These are phyloP conservation scores for Ceratosolen fusciceps DNA, from an alignment of 1,140 invertebrate species.

Conservation along the genomic window DNA sequence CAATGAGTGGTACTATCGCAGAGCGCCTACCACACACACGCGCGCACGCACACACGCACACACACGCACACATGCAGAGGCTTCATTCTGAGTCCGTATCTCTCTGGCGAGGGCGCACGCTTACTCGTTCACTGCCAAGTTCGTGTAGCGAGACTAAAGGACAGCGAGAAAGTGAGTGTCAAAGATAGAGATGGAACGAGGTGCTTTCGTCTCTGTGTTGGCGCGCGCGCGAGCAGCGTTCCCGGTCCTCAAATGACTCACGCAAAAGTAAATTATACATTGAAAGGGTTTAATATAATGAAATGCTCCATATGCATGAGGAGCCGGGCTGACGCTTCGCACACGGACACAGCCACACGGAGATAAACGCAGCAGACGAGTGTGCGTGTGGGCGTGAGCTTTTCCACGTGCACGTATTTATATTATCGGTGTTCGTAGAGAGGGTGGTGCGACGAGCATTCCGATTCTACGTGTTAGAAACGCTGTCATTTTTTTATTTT, in stretches of 20 bases:
- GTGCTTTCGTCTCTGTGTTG: not conserved
- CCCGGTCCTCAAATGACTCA: slow-evolving; percentile 75
- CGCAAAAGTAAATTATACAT: slow-evolving; percentile 80
- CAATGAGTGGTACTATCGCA: slow-evolving; percentile 23
- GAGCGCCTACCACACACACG: slow-evolving; percentile 16
- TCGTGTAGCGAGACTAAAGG: not conserved
- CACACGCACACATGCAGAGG: not conserved
- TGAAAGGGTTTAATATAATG: slow-evolving; percentile 79
- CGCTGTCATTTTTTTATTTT: slow-evolving; percentile 13
- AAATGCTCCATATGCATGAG: slow-evolving; percentile 79
- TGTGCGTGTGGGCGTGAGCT: not conserved
- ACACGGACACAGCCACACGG: slow-evolving; percentile 32
- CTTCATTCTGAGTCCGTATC: not conserved
- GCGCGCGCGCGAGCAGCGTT: slow-evolving; percentile 1
- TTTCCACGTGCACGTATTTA: too few species aligned
- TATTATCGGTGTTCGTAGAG: too few species aligned
- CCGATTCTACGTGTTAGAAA: slow-evolving; percentile 6
- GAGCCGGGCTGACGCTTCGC: slow-evolving; percentile 67
- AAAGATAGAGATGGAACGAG: not conserved
- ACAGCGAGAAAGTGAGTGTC: not conserved
- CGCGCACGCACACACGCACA: slow-evolving; percentile 46
- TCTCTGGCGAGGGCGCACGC: slow-evolving; percentile 20
- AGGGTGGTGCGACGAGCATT: slow-evolving; percentile 5
- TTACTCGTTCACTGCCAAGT: not conserved
- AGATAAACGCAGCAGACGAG: not conserved